Evolutionary conservation across 2,888 invertebrate species (phyloP).

Genomic region (Protodeltote pygarga): DNA sequence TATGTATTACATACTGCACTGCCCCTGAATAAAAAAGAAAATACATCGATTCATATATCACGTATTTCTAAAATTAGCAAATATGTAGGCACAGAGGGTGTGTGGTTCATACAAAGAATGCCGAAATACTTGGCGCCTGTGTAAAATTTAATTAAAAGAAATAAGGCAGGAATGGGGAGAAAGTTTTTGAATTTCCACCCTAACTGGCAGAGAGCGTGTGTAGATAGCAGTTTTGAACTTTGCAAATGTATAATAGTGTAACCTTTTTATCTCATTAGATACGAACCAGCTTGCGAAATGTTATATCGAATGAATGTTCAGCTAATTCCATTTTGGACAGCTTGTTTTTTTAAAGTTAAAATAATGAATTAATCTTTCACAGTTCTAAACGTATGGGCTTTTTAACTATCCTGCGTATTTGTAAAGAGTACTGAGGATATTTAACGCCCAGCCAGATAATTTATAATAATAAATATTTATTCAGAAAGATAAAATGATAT

Average conservation of each 20-base stretch:
- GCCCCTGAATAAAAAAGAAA: not conserved
- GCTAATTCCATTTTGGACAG: no score
- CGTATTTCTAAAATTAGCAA: not conserved
- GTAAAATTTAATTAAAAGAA: conserved; percentile 52
- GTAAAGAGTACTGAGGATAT: no score
- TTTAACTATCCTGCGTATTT: no score
- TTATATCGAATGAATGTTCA: no score
- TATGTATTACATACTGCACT: no score
- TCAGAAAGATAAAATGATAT: no score
- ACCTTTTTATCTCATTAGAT: conserved; percentile 8
- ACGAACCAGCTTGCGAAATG: not conserved
- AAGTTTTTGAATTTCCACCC: conserved; percentile 44
- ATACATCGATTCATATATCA: not conserved
- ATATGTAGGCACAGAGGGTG: conserved; percentile 30
- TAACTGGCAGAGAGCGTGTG: conserved; percentile 5
- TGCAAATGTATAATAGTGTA: conserved; percentile 3
- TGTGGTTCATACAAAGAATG: conserved; percentile 32
- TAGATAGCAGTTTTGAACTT: conserved; percentile 1
- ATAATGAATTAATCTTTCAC: no score
- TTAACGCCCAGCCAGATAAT: no score
- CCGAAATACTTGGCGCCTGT: conserved; percentile 13
- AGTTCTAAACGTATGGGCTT: no score
- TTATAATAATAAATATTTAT: no score
- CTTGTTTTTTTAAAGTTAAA: no score
- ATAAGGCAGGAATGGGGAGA: conserved; percentile 39